Base-by-base conservation (phyloP, 2,888 invertebrate species). In the Aquatica leii region DNA sequence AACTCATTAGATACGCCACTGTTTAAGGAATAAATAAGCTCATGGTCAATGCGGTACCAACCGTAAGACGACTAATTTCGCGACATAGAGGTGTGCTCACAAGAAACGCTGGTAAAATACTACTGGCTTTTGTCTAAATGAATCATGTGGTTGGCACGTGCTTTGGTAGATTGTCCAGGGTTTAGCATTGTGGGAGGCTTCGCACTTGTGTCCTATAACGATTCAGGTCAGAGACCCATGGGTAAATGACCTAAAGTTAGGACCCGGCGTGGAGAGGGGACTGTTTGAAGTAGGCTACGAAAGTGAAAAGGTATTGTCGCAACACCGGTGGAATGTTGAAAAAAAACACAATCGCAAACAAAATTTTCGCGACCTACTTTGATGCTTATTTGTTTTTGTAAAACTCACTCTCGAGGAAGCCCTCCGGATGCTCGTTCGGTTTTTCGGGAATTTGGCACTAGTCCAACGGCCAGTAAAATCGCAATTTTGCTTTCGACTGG, bases 381-480 rank as follows among this genome's bases (percentile, higher is more conserved):
- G 41, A 43, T 43, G 14, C 14, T 8, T 15, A 46, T 8, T 20
- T 46, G 11, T 20, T 8, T 11, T 4, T 6, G 24, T 24, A 17
- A n/a, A n/a, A 80, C 82, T 82, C 77, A 82, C 82, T 82, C 82
- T 70, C 77, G 75, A n/a, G 81, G 81, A 59, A 81, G 70, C 51
- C 81, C 81, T 65, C 81, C 81, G 51, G 69, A 67, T 46, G 64
- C 64, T 21, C 71, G 65, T 54, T 48, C 31, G 37, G 49, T 49
- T 1, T 18, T 6, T 15, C 49, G 62, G 55, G 21, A 46, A 17
- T 40, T 63, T 15, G 86, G 86, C 67, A 84, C 83, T 46, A 86
- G 79, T 14, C 86, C 86, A 24, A 86, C 83, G 40, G 86, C 86
- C 52, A 86, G 77, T 51, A 86, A 78, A 48, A 86, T 82, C 66